Evolutionary conservation across 2,797 vertebrate species (phyloP).

Genomic region (Bovichtus diacanthus): DNA sequence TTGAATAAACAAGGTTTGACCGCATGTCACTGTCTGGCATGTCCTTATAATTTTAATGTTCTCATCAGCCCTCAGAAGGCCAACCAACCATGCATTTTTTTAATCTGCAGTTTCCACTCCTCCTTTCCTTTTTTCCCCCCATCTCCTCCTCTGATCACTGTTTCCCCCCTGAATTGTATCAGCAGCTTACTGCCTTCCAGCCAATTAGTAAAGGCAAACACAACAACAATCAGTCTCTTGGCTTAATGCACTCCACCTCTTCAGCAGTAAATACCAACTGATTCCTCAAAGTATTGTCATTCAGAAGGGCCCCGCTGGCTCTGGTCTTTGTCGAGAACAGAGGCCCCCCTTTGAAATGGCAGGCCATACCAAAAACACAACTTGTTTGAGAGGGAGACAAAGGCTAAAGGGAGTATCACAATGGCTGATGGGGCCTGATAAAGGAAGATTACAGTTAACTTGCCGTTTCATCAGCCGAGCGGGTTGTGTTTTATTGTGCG

Average conservation of each 20-base stretch:
- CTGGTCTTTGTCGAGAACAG: constrained; percentile 75
- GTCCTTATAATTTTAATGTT: constrained; percentile 70
- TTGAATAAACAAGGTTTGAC: constrained; percentile 72
- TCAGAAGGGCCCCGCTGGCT: constrained; percentile 70
- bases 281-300: constrained; percentile 79
- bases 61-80: constrained; percentile 67
- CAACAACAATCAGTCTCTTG: constrained; percentile 76
- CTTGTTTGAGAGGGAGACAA: constrained; percentile 68
- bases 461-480: constrained; percentile 50
- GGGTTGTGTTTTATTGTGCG: constrained; percentile 61
- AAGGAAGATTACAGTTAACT: constrained; percentile 72
- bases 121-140: constrained; percentile 10
- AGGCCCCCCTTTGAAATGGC: constrained; percentile 73
- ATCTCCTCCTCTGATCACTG: constrained; percentile 68
- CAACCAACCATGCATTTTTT: constrained; percentile 67
- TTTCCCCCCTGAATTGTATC: constrained; percentile 73
- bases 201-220: constrained; percentile 84
- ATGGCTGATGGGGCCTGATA: constrained; percentile 68
- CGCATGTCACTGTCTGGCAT: constrained; percentile 69
- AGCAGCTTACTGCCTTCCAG: constrained; percentile 74
- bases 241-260: constrained; percentile 79
- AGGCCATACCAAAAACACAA: constrained; percentile 63
- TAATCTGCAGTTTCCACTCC: constrained; percentile 72
- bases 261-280: constrained; percentile 81
- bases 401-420: constrained; percentile 60